Base-by-base conservation (phyloP, 2,797 vertebrate species). In the Decapterus maruadsi region DNA sequence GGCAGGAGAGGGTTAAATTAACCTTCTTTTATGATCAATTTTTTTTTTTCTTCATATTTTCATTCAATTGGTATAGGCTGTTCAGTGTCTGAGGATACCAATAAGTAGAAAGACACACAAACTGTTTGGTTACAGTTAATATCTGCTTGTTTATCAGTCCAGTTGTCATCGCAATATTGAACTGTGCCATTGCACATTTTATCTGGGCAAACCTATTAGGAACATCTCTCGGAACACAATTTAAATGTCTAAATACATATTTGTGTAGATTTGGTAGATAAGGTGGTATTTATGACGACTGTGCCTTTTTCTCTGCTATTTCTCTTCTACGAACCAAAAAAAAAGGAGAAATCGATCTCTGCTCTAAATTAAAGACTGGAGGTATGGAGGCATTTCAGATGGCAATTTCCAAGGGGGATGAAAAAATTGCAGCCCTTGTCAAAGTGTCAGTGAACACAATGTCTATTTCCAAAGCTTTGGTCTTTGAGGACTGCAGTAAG, bases 391-490 rank as follows among this genome's bases (percentile, higher is more conserved):
- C 77, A 87, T 88, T 88, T 87, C 90, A 89, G 58, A 48, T 11
- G 17, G 82, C 87, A 88, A 89, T 90, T 88, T 92, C 82, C 78
- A 86, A 68, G 31, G 79, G 82, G 79, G 65, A 80, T 71, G 77
- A 79, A 86, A 85, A 86, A 87, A 89, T 72, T 84, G 86, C 82
- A 84, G 72, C 48, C 61, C 72, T 83, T 88, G 92, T 90, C 77
- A 6, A 84, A 84, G 87, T 83, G 86, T 88, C 90, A 86, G 88
- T 72, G 86, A 91, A 93, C 89, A 92, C 87, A 89, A 79, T 78
- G 87, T 91, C 87, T 89, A 65, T 91, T 88, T 92, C 90, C 83
- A 89, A 89, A 88, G 88, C 87, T 69, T 64, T 75, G 83, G 91
- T 90, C 84, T 90, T 91, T 73, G 77, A 90, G 87, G 92, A 92